These are phyloP conservation scores for Oreonectes daqikongensis DNA, from an alignment of 2,797 vertebrate species.

Conservation along the genomic window DNA sequence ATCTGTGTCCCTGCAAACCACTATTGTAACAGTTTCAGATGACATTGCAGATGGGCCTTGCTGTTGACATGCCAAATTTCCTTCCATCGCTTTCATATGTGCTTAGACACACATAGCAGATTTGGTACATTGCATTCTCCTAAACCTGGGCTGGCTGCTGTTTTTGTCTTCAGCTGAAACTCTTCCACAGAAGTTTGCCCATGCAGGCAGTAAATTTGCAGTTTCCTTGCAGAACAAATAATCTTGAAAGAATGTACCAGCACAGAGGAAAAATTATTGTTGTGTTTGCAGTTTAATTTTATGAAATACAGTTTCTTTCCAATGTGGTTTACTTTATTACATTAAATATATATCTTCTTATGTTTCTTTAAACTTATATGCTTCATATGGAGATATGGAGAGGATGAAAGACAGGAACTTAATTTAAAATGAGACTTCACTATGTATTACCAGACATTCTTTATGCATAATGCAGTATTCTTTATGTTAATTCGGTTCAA, in stretches of 20 bases:
- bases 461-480: slow-evolving; percentile 39
- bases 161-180: slow-evolving; percentile 36
- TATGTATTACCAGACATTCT: slow-evolving; percentile 18
- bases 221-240: not conserved
- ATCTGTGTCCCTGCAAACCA: slow-evolving; percentile 40
- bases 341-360: not conserved
- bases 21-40: slow-evolving; percentile 53
- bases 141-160: slow-evolving; percentile 12
- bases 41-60: slow-evolving; percentile 52
- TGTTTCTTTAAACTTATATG: not conserved
- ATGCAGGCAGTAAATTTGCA: slow-evolving; percentile 27
- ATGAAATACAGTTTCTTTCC: not conserved
- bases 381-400: not conserved
- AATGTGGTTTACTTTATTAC: not conserved
- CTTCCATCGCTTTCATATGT: slow-evolving; percentile 33
- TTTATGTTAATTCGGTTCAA: slow-evolving; percentile 1
- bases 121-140: slow-evolving; percentile 35
- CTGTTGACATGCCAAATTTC: slow-evolving; percentile 56
- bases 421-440: slow-evolving; percentile 8
- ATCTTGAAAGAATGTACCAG: not conserved
- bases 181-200: slow-evolving; percentile 16
- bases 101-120: slow-evolving; percentile 40
- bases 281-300: not conserved
- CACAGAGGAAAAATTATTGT: slow-evolving; percentile 1
- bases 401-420: not conserved